phyloP scores from a whole-genome alignment of 2,113 vertebrate genomes.

The Protobothrops mucrosquamatus region DNA sequence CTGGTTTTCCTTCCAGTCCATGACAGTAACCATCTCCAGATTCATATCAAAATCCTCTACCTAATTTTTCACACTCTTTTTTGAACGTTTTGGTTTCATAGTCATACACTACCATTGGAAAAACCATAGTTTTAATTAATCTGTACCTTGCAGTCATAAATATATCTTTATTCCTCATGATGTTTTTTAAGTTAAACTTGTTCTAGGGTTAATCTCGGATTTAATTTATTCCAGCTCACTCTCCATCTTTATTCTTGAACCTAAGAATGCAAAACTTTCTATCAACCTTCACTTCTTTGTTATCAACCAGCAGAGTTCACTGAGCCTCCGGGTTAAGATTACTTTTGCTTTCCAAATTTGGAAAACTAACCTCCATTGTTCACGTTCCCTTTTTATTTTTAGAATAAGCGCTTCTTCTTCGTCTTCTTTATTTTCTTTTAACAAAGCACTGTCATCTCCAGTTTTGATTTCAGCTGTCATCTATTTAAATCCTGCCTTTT shows the following conservation, averaged over 20 bases:
- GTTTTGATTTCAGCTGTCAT: not conserved
- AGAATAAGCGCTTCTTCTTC: not conserved
- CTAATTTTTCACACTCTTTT: not conserved
- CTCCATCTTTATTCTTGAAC: not conserved
- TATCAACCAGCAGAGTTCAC: not conserved
- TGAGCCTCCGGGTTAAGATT: not conserved
- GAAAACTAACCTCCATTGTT: not conserved
- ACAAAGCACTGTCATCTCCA: not conserved
- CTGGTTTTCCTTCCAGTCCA: not conserved
- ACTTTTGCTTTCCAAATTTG: not conserved
- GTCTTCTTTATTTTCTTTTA: not conserved
- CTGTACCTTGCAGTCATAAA: not conserved
- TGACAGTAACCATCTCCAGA: not conserved
- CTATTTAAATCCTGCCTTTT: not conserved
- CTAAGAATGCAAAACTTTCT: not conserved
- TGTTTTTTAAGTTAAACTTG: not conserved
- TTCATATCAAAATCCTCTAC: not conserved
- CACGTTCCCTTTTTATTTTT: not conserved
- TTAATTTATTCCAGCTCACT: not conserved
- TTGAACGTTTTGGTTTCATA: not conserved
- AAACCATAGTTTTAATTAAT: not conserved
- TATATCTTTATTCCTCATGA: not conserved
- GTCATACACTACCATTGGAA: not conserved
- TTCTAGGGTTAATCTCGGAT: not conserved
- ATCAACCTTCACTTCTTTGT: not conserved